A percentile compares a stretch with the other conserved stretches of the same genome.
phyloP scores from a whole-genome alignment of 2,797 vertebrate genomes.

The Harpagifer antarcticus region DNA sequence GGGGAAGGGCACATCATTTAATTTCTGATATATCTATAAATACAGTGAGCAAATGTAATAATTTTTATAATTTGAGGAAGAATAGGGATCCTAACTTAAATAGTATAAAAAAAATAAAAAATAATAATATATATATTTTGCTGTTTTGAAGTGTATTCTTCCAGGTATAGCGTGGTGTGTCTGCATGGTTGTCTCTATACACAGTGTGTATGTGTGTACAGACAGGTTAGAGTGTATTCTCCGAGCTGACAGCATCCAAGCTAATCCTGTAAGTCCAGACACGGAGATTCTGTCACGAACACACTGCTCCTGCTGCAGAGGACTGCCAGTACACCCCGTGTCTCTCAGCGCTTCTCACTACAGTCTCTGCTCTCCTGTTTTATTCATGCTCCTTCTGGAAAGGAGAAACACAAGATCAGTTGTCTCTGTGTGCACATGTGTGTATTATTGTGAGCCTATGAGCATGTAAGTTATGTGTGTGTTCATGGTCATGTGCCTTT shows the following conservation, averaged over 20 bases:
- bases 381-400: conserved; percentile 78
- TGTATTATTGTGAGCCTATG: conserved; percentile 32
- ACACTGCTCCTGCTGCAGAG: conserved; percentile 59
- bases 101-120: neutral
- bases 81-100: neutral
- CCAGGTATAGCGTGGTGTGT: neutral
- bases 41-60: neutral
- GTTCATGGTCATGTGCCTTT: conserved; percentile 15
- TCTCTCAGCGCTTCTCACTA: conserved; percentile 54
- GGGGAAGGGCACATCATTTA: conserved; percentile 8
- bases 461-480: conserved; percentile 27
- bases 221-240: conserved; percentile 53
- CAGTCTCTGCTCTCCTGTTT: conserved; percentile 74
- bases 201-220: conserved; percentile 28
- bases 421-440: conserved; percentile 45
- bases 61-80: neutral
- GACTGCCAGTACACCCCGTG: conserved; percentile 45
- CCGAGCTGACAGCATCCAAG: conserved; percentile 55
- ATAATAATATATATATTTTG: neutral
- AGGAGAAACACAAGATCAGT: conserved; percentile 61
- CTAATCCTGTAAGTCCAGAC: conserved; percentile 74
- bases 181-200: neutral
- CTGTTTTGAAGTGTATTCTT: neutral
- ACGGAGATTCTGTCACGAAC: conserved; percentile 66
- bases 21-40: conserved; percentile 23